These are phyloP conservation scores for Salvelinus fontinalis DNA, from an alignment of 2,113 vertebrate species.

Conservation along the genomic window DNA sequence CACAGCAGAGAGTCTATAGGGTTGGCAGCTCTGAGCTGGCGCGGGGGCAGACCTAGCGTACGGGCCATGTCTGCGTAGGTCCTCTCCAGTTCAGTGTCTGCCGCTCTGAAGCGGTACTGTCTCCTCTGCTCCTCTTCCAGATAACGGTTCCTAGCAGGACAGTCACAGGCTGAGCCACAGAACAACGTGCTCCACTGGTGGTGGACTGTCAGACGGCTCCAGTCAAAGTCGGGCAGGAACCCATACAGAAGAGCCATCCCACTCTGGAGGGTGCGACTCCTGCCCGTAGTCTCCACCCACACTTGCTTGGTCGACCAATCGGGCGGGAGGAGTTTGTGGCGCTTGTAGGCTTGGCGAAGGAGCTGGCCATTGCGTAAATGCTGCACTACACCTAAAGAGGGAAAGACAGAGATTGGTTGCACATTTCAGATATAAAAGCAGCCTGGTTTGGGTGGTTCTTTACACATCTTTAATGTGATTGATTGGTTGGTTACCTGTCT, in stretches of 20 bases:
- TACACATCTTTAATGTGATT: not conserved
- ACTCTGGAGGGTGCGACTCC: conserved; percentile 92
- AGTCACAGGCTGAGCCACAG: conserved; percentile 88
- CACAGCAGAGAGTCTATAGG: conserved; percentile 93
- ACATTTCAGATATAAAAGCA: not conserved
- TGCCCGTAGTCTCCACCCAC: conserved; percentile 91
- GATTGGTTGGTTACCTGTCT: conserved; percentile 81
- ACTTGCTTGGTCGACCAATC: conserved; percentile 85
- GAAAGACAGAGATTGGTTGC: not conserved
- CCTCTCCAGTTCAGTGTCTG: conserved; percentile 81
- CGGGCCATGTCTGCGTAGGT: conserved; percentile 87
- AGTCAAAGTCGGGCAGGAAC: conserved; percentile 87
- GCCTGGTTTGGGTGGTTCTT: not conserved
- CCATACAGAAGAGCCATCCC: conserved; percentile 88
- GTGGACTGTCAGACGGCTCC: conserved; percentile 81
- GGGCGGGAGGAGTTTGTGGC: conserved; percentile 77
- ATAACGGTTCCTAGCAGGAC: conserved; percentile 86
- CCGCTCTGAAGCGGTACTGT: conserved; percentile 84
- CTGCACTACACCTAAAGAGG: conserved; percentile 87
- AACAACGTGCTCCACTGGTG: conserved; percentile 95
- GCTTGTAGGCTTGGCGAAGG: conserved; percentile 85
- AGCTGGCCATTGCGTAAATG: conserved; percentile 89
- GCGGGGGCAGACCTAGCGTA: conserved; percentile 82
- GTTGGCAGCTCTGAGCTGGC: conserved; percentile 88
- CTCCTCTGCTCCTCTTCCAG: conserved; percentile 91